Evolutionary conservation across 2,888 invertebrate species (phyloP), one percentile per base, ranked within the genome.

Genomic region (Falcaria lacertinaria): DNA sequence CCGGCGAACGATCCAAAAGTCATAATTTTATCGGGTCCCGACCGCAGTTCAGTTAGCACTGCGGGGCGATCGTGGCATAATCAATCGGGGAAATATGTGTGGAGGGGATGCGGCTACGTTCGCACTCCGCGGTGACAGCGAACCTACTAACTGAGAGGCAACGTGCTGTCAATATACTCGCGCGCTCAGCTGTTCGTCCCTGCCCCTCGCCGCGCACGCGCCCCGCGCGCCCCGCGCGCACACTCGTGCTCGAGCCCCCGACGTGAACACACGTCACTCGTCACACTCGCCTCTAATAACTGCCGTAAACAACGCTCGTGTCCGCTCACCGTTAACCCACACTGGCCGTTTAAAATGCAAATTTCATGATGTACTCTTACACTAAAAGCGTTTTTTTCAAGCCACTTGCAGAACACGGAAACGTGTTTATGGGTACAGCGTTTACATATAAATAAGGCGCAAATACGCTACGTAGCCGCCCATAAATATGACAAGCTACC

Each of bases 161-260:
- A 83, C 83, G 84, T 89, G 91, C 87, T 89, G 89, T 88, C 90
- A 91, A 91, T 91, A 91, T 90, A 88, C 84, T 77, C 71, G 74
- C 64, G 64, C 84, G 85, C 89, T 91, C 91, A 91, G 91, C 91
- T 91, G 91, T 90, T 90, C 80, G 69, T 74, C 73, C 71, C 79
- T 64, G 69, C 75, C 67, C 75, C 75, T 74, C 68, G 66, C 68
- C 77, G 73, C 81, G 74, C 71, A 59, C 60, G 69, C 74, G 64
- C 66, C 65, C 73, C 75, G 62, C 71, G 49, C 68, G 67, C 69
- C 76, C 61, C 70, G 52, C 69, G 55, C 60, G 57, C 52, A 52
- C 78, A 77, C 60, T 72, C 78, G 71, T 70, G 50, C 47, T 44
- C 47, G 39, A 40, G 40, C 58, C 45, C 41, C 46, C 44, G 52